Percentiles rank a stretch among this genome's conserved stretches.
Evolutionary conservation across 2,888 invertebrate genomes (phyloP).

Genomic region (Halictus quadricinctus): DNA sequence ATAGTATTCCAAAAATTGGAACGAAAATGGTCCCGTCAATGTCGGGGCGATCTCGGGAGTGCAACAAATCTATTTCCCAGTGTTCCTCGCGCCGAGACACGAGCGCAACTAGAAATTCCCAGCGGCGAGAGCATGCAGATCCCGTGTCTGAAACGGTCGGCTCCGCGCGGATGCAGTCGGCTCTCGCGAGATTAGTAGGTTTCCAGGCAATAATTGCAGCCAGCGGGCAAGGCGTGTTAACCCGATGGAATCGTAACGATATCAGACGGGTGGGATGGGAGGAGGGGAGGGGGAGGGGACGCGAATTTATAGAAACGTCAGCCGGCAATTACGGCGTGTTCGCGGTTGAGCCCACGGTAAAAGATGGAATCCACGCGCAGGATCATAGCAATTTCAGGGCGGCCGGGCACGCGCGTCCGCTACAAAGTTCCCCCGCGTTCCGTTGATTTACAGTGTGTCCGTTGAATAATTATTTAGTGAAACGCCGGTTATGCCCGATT

Average conservation of each 20-base stretch:
- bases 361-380: conserved; percentile 12
- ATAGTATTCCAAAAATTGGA: neutral
- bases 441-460: conserved; percentile 33
- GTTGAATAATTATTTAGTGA: conserved; percentile 50
- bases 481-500: conserved; percentile 38
- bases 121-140: neutral
- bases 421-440: neutral
- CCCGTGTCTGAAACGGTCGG: neutral
- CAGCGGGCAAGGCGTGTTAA: conserved; percentile 28
- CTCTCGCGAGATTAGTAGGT: conserved; percentile 18
- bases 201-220: conserved; percentile 19
- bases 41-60: neutral
- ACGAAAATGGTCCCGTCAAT: neutral
- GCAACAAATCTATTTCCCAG: neutral
- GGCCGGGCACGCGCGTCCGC: neutral
- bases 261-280: neutral
- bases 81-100: neutral
- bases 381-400: conserved; percentile 40
- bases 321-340: conserved; percentile 27
- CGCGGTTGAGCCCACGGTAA: neutral
- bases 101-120: neutral
- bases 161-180: neutral
- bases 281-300: neutral
- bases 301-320: conserved; percentile 49
- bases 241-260: conserved; percentile 41